Evolutionary conservation across 2,113 vertebrate genomes (phyloP).

Genomic region (Ailuropoda melanoleuca): DNA sequence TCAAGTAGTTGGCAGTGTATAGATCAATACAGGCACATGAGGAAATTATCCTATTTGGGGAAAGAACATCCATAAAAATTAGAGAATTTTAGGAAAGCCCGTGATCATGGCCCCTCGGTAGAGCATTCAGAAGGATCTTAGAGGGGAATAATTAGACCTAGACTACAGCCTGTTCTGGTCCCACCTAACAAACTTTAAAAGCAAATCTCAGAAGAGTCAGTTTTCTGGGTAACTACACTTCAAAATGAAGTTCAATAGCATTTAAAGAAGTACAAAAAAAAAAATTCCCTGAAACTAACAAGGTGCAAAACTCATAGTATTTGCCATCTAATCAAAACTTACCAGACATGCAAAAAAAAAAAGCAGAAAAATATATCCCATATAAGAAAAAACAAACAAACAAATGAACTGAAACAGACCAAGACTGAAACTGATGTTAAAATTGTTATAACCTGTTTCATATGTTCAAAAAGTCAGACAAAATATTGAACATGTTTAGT

Average conservation of each 20-base stretch:
- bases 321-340: neutral
- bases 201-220: neutral
- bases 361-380: neutral
- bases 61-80: neutral
- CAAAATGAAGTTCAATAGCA: neutral
- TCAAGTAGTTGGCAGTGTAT: neutral
- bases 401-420: neutral
- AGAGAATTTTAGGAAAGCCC: neutral
- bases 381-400: neutral
- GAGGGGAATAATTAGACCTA: neutral
- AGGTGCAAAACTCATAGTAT: neutral
- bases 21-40: neutral
- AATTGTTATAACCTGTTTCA: neutral
- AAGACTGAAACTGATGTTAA: neutral
- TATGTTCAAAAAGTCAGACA: neutral
- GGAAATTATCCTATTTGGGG: fast-evolving
- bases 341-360: fast-evolving
- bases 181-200: neutral
- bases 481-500: neutral
- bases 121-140: neutral
- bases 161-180: neutral
- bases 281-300: neutral
- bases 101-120: neutral
- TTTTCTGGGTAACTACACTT: neutral
- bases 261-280: neutral